A percentile compares a stretch with the other conserved stretches of the same genome.
These are phyloP conservation scores for Rhorus exstirpatorius DNA, from an alignment of 2,888 invertebrate species.

Conservation along the genomic window DNA sequence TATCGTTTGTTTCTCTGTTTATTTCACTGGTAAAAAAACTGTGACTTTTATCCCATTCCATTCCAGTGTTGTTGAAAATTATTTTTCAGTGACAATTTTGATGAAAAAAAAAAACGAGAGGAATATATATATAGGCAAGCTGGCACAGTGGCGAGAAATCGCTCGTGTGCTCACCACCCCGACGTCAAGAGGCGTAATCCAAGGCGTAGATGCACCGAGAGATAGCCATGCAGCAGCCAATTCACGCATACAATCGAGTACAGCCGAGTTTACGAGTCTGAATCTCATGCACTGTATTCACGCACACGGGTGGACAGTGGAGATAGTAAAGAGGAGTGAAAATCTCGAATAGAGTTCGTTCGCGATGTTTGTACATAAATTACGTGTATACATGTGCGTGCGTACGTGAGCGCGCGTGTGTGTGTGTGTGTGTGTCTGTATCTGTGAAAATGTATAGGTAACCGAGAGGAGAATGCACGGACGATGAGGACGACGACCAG, in stretches of 20 bases:
- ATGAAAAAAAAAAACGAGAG: too few relatives aligned
- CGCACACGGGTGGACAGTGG: constrained; percentile 35
- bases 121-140: background rate
- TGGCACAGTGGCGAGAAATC: constrained; percentile 65
- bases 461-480: constrained; percentile 60
- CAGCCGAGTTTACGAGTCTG: constrained; percentile 17
- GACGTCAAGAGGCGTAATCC: constrained; percentile 78
- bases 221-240: constrained; percentile 70
- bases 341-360: constrained; percentile 22
- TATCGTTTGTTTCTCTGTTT: too few relatives aligned
- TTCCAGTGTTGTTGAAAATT: too few relatives aligned
- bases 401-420: constrained; percentile 2
- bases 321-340: constrained; percentile 49
- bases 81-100: too few relatives aligned
- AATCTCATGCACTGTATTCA: constrained; percentile 31
- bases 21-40: too few relatives aligned
- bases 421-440: constrained; percentile 4
- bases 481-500: constrained; percentile 54
- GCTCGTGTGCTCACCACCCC: constrained; percentile 52
- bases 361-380: constrained; percentile 21
- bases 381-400: background rate
- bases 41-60: too few relatives aligned
- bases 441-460: constrained; percentile 21
- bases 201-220: constrained; percentile 82
- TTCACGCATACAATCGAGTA: constrained; percentile 28